These are phyloP conservation scores for Aphaenogaster ashmeadi DNA, from an alignment of 1,140 invertebrate genomes.

Conservation along the genomic window DNA sequence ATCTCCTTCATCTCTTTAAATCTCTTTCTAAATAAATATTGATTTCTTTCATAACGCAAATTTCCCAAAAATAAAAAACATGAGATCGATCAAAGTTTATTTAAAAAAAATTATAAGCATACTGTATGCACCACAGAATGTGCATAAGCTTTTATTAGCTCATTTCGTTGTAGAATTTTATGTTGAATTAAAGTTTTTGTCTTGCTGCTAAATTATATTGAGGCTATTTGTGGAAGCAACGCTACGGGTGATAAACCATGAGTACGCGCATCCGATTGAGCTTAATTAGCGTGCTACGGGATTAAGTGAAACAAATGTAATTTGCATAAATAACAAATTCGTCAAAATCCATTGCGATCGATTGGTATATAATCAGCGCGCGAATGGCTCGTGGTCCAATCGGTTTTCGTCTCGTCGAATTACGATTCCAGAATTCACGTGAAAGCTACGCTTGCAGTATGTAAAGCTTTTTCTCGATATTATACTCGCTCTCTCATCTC, in stretches of 20 bases:
- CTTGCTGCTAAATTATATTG: not conserved
- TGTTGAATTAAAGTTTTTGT: conserved; percentile 15
- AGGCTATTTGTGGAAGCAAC: not conserved
- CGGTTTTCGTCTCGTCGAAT: conserved; percentile 27
- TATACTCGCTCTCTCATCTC: not conserved
- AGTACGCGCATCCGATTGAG: not conserved
- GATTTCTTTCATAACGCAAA: not conserved
- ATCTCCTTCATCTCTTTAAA: not conserved
- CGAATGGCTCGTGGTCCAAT: conserved; percentile 46
- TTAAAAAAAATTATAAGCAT: not conserved
- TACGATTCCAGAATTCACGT: conserved; percentile 52
- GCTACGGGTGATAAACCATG: conserved; percentile 39
- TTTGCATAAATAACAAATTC: conserved; percentile 59
- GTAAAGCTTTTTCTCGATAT: conserved; percentile 39
- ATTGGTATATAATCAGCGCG: conserved; percentile 26
- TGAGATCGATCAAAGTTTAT: not conserved
- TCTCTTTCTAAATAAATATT: not conserved
- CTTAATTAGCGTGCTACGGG: conserved; percentile 30
- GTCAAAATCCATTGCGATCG: conserved; percentile 46
- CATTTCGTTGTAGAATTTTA: not conserved
- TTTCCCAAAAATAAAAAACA: not conserved
- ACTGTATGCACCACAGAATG: not conserved
- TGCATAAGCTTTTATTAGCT: not conserved
- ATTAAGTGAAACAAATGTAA: conserved; percentile 55
- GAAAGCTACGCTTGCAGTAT: conserved; percentile 30